These are phyloP conservation scores for Valencia hispanica DNA, from an alignment of 2,797 vertebrate species.

Conservation along the genomic window DNA sequence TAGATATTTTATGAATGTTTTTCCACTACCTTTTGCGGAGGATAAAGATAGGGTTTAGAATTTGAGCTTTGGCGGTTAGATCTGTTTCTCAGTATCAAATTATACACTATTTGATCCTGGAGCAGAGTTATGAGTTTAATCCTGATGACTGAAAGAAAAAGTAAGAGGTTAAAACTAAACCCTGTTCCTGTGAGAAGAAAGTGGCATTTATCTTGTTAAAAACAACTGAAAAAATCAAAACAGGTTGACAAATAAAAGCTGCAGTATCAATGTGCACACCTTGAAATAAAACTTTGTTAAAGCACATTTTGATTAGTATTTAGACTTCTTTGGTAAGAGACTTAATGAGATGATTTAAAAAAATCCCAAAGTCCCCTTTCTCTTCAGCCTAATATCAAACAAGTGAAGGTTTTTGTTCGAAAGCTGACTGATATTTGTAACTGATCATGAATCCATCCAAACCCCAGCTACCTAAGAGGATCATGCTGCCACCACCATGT, in stretches of 20 bases:
- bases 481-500: too few relatives aligned
- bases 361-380: background rate
- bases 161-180: background rate
- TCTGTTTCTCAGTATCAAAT: slow-evolving; percentile 58
- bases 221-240: background rate
- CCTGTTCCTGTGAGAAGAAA: background rate
- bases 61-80: slow-evolving; percentile 40
- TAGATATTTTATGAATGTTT: slow-evolving; percentile 43
- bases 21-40: slow-evolving; percentile 31
- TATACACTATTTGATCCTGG: slow-evolving; percentile 49
- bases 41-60: slow-evolving; percentile 22
- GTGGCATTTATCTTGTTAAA: background rate
- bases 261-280: background rate
- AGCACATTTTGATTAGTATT: background rate
- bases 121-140: background rate
- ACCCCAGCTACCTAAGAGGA: too few relatives aligned
- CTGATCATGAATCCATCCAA: too few relatives aligned
- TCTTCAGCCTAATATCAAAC: background rate
- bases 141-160: background rate
- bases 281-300: background rate
- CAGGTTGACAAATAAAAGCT: background rate
- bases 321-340: background rate
- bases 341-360: too few relatives aligned
- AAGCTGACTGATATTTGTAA: too few relatives aligned
- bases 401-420: background rate